Evolutionary conservation across 2,888 invertebrate species (phyloP).

Genomic region (Sericinus montela): DNA sequence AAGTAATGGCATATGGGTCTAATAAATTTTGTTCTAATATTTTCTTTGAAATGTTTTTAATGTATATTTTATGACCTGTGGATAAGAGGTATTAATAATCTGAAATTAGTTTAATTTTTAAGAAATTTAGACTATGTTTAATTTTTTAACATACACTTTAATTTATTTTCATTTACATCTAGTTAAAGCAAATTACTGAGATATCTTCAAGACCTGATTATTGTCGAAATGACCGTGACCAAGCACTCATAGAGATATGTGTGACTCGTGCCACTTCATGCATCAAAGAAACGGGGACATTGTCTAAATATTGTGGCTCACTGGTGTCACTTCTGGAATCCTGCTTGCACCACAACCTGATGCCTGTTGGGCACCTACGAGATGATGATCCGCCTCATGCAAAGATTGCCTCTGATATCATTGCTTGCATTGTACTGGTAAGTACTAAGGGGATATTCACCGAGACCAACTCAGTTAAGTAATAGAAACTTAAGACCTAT

Average conservation of each 20-base stretch:
- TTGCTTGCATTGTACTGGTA: slow-evolving; percentile 96
- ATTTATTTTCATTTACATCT: slow-evolving; percentile 27
- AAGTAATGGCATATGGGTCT: too few species aligned
- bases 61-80: too few species aligned
- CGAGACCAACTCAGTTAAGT: too few species aligned
- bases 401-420: slow-evolving; percentile 96
- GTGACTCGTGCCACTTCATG: slow-evolving; percentile 94
- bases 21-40: too few species aligned
- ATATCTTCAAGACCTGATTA: slow-evolving; percentile 92
- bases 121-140: too few species aligned
- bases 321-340: slow-evolving; percentile 91
- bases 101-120: too few species aligned
- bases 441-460: too few species aligned
- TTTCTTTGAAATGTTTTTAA: too few species aligned
- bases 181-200: slow-evolving; percentile 87
- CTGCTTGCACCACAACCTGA: slow-evolving; percentile 92
- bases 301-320: slow-evolving; percentile 91
- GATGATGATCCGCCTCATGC: slow-evolving; percentile 97
- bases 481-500: too few species aligned
- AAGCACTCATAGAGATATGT: slow-evolving; percentile 97
- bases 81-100: too few species aligned
- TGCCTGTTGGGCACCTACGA: slow-evolving; percentile 81
- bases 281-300: slow-evolving; percentile 91
- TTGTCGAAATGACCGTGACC: slow-evolving; percentile 92
- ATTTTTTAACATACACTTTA: too few species aligned